Conservation (phyloP, 92 coral and sea anemone species). For the Isaurus tuberculatus region DNA sequence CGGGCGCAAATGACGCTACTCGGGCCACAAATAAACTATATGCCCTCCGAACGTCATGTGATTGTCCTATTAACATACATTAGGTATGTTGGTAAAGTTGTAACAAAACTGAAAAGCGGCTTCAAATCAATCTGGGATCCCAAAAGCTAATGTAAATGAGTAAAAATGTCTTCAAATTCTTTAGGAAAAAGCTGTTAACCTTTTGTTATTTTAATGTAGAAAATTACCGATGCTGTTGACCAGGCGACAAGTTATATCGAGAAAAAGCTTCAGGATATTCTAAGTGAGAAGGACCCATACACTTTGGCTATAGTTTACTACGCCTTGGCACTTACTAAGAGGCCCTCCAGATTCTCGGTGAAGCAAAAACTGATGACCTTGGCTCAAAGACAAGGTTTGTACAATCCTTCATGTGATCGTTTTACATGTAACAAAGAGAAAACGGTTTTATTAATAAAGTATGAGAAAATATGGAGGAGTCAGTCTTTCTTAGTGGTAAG, state of each 20-base stretch:
- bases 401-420: background rate
- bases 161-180: background rate
- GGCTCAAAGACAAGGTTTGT: conserved; percentile 78
- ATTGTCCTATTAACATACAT: too few species aligned
- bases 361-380: conserved; percentile 63
- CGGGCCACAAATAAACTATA: too few species aligned
- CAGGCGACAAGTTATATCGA: conserved; percentile 65
- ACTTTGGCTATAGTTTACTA: conserved; percentile 85
- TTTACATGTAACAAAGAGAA: background rate
- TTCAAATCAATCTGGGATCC: too few species aligned
- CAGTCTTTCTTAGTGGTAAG: too few species aligned
- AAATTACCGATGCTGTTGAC: conserved; percentile 59
- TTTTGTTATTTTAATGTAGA: background rate
- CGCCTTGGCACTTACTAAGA: conserved; percentile 73
- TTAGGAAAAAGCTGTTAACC: background rate
- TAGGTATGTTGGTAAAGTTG: too few species aligned
- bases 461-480: too few species aligned
- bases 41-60: too few species aligned
- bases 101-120: too few species aligned
- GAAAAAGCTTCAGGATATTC: conserved; percentile 25
- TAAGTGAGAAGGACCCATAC: conserved; percentile 66
- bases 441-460: too few species aligned
- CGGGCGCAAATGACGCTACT: too few species aligned
- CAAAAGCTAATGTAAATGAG: too few species aligned
- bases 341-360: conserved; percentile 35